Base-by-base conservation (phyloP, 37 sponge, comb jelly and placozoan genomes). In the Halichondria panicea region DNA sequence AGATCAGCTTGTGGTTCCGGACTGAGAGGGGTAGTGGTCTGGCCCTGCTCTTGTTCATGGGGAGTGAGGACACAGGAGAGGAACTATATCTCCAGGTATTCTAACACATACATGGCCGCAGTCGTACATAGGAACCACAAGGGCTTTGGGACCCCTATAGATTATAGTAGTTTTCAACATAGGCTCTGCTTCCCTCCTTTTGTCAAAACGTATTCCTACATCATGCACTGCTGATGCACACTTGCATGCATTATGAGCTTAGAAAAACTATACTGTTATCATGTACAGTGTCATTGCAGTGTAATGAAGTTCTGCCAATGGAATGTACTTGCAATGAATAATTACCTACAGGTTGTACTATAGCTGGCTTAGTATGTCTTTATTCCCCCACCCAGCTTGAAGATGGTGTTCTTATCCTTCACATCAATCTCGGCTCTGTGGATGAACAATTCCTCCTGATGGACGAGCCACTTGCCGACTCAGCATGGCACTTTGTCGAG, bases 301-400 rank as follows among this genome's bases (percentile, higher is more conserved):
- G n/a, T n/a, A n/a, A n/a, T n/a, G n/a, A n/a, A n/a, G n/a, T n/a
- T n/a, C n/a, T n/a, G n/a, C n/a, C n/a, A n/a, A n/a, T n/a, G n/a
- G n/a, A n/a, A n/a, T n/a, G n/a, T n/a, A n/a, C n/a, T n/a, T n/a
- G n/a, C n/a, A n/a, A n/a, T n/a, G n/a, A n/a, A n/a, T n/a, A n/a
- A n/a, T n/a, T n/a, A n/a, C n/a, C n/a, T n/a, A n/a, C n/a, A n/a
- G 67, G 53, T n/a, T n/a, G n/a, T n/a, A n/a, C n/a, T n/a, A n/a
- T n/a, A n/a, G 25, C 66, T 25, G 32, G 31, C 55, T 66, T 77
- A 24, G 41, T 1, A 22, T 59, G 18, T 25, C 22, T 4, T 34
- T 22, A n/a, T n/a, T n/a, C n/a, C n/a, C n/a, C n/a, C n/a, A n/a
- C n/a, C 7, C 80, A 78, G 79, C 65, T 78, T 54, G 56, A 63